Evolutionary conservation across 2,888 invertebrate genomes (phyloP).

Genomic region (Plebejus melissa): DNA sequence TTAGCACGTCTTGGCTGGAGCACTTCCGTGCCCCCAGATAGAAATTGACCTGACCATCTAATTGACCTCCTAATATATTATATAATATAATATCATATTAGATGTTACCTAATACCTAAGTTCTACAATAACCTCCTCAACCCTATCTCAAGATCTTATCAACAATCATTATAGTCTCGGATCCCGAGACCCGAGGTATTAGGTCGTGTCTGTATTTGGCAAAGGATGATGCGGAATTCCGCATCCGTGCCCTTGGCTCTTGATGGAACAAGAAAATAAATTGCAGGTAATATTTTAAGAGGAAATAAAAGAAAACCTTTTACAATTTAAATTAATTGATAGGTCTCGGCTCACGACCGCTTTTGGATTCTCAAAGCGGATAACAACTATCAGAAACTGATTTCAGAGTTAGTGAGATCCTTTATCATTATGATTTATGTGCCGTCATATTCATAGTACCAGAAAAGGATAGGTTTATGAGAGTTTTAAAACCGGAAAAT

Average conservation of each 20-base stretch:
- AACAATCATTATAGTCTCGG: neutral
- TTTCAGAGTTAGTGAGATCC: too few relatives aligned
- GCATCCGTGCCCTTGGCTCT: neutral
- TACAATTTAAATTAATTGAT: too few relatives aligned
- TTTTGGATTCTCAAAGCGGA: neutral
- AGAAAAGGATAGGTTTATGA: too few relatives aligned
- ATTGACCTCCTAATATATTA: neutral
- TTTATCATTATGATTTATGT: too few relatives aligned
- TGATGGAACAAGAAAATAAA: neutral
- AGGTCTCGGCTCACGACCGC: neutral
- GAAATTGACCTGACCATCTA: neutral
- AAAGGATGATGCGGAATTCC: slow-evolving; percentile 1
- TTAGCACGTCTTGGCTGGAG: neutral
- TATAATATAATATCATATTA: too few relatives aligned
- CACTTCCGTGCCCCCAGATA: neutral
- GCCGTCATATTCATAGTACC: too few relatives aligned
- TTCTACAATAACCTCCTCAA: neutral
- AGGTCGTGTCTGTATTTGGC: slow-evolving; percentile 15
- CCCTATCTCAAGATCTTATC: neutral
- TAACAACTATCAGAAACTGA: too few relatives aligned
- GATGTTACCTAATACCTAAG: neutral
- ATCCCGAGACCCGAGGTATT: neutral
- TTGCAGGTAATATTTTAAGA: neutral
- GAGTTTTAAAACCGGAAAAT: too few relatives aligned
- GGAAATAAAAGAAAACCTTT: neutral